Conservation (phyloP, 2,888 invertebrate genomes). For the Campoletis raptor region DNA sequence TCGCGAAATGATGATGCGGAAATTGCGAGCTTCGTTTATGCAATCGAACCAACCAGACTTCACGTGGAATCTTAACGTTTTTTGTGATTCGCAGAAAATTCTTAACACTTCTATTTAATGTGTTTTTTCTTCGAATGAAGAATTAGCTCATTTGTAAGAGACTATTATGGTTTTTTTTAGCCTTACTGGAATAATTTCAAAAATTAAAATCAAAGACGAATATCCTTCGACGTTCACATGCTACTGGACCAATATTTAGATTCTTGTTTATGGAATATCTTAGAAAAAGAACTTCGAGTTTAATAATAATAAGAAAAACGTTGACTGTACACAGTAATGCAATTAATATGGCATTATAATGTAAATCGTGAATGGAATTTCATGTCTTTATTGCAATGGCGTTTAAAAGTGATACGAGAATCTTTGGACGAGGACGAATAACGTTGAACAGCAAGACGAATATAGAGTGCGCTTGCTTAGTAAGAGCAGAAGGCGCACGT, state of each 20-base stretch:
- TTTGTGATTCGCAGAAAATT: not conserved
- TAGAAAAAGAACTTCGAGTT: not conserved
- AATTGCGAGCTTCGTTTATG: not conserved
- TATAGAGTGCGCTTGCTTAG: slow-evolving; percentile 68
- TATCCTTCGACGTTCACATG: not conserved
- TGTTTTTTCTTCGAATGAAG: not conserved
- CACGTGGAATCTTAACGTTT: not conserved
- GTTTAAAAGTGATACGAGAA: slow-evolving; percentile 1
- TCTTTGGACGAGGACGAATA: slow-evolving; percentile 26
- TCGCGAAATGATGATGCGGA: slow-evolving; percentile 28
- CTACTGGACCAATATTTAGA: not conserved
- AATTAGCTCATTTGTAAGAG: not conserved
- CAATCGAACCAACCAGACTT: not conserved
- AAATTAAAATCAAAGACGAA: not conserved
- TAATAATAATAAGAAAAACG: slow-evolving; percentile 17
- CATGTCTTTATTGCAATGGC: slow-evolving; percentile 1
- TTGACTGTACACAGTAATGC: slow-evolving; percentile 13
- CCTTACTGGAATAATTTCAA: not conserved
- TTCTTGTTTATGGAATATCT: slow-evolving; percentile 2
- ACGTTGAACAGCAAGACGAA: slow-evolving; percentile 55
- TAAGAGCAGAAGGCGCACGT: slow-evolving; percentile 68
- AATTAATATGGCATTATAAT: slow-evolving; percentile 6
- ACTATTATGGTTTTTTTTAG: not conserved
- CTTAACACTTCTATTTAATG: not conserved
- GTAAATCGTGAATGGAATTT: slow-evolving; percentile 17